Conservation (phyloP, 2,797 vertebrate species). For the Platalea minor region DNA sequence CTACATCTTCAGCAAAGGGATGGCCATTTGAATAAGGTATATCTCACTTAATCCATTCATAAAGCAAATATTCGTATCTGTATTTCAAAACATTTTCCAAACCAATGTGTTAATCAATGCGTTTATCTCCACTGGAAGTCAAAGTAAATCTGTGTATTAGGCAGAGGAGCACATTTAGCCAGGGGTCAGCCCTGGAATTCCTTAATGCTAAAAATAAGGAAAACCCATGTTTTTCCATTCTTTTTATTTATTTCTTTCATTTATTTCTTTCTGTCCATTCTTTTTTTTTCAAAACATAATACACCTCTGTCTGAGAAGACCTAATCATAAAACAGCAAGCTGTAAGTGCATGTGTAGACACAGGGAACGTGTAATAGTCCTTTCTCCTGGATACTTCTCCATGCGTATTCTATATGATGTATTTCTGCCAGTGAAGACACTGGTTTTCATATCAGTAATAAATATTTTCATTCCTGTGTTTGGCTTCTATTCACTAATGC, state of each 20-base stretch:
- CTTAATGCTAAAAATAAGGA: neutral
- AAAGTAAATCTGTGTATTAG: neutral
- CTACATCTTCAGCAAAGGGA: neutral
- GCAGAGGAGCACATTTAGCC: neutral
- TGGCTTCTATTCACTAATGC: neutral
- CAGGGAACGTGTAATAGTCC: accelerated
- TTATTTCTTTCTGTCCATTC: neutral
- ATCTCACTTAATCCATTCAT: neutral
- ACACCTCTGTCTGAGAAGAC: neutral
- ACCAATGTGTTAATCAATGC: neutral
- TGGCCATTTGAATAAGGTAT: neutral
- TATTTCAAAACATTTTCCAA: neutral
- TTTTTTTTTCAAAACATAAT: neutral
- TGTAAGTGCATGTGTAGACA: neutral
- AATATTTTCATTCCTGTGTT: neutral
- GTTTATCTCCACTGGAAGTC: neutral
- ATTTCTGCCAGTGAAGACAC: neutral
- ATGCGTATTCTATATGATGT: accelerated
- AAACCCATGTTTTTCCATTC: neutral
- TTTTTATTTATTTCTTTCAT: neutral
- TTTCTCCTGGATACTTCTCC: neutral
- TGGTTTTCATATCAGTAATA: neutral
- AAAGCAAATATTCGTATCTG: neutral
- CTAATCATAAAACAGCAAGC: neutral
- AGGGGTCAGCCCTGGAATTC: neutral